Percentiles rank a stretch among this genome's conserved stretches.
Evolutionary conservation across 2,113 vertebrate species (phyloP).

Genomic region (Tringa solitaria): DNA sequence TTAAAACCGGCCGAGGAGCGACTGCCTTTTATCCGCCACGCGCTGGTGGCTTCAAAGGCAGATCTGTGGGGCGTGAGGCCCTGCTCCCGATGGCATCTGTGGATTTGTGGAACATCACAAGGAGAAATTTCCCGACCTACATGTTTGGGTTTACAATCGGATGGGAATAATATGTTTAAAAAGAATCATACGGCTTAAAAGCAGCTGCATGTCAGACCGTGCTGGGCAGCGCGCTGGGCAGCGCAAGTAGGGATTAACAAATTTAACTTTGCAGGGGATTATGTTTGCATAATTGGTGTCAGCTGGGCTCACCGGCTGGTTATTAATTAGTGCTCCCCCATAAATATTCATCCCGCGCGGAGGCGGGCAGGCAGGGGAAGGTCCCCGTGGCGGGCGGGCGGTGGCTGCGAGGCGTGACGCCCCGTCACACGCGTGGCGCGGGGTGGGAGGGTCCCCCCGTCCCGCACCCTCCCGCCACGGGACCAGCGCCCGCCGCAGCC

Average conservation of each 20-base stretch:
- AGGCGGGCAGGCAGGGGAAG: background rate
- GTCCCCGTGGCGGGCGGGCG: background rate
- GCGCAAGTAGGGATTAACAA: background rate
- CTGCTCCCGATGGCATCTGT: fast-evolving
- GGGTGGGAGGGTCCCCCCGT: background rate
- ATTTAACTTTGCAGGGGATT: background rate
- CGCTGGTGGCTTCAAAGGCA: background rate
- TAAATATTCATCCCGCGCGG: background rate
- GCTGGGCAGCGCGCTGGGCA: background rate
- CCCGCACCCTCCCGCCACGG: background rate
- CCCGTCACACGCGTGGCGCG: background rate
- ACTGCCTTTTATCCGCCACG: background rate
- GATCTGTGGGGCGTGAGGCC: background rate
- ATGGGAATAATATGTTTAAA: fast-evolving
- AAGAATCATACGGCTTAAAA: background rate
- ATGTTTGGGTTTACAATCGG: background rate
- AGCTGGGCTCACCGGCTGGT: background rate
- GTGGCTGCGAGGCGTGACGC: background rate
- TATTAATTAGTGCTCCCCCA: background rate
- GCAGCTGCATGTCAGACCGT: background rate
- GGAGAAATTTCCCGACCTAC: background rate
- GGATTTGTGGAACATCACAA: fast-evolving
- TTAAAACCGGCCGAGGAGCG: fast-evolving
- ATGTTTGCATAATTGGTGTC: background rate
- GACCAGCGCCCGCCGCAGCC: background rate